Percentiles rank a stretch among this genome's conserved stretches.
Evolutionary conservation across 2,888 invertebrate species (phyloP).

Genomic region (Itoplectis maculator): DNA sequence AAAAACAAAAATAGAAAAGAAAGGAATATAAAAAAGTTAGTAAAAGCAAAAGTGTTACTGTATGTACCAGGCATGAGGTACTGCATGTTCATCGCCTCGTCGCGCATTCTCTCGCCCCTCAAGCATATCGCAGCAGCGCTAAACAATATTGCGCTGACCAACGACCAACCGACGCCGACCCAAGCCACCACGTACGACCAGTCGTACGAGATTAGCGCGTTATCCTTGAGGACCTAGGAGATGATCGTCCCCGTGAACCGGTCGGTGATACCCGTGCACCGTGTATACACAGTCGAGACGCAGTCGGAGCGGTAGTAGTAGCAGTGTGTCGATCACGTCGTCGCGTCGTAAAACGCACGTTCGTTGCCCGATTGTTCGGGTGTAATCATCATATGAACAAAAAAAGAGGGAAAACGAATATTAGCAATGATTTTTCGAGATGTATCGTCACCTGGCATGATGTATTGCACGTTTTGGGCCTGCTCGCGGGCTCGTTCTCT

Average conservation of each 20-base stretch:
- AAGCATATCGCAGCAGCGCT: slow-evolving; percentile 97
- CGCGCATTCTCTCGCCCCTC: slow-evolving; percentile 96
- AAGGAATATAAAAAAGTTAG: slow-evolving; percentile 70
- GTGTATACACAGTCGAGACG: background rate
- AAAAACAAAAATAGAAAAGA: slow-evolving; percentile 19
- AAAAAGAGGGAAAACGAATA: slow-evolving; percentile 73
- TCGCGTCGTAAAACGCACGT: too few relatives aligned
- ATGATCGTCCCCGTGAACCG: slow-evolving; percentile 41
- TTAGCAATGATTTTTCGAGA: slow-evolving; percentile 73
- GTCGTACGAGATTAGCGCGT: slow-evolving; percentile 94
- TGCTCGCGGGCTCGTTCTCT: slow-evolving; percentile 91
- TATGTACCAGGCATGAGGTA: slow-evolving; percentile 97
- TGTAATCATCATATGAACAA: slow-evolving; percentile 68
- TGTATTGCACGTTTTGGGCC: slow-evolving; percentile 93
- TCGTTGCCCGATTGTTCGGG: slow-evolving; percentile 26
- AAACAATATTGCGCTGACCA: slow-evolving; percentile 96
- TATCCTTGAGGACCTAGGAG: slow-evolving; percentile 92
- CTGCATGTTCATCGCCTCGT: slow-evolving; percentile 98
- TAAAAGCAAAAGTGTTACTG: slow-evolving; percentile 79
- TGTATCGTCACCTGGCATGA: slow-evolving; percentile 91
- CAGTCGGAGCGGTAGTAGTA: slow-evolving; percentile 18
- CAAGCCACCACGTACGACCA: slow-evolving; percentile 99
- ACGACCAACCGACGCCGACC: slow-evolving; percentile 97
- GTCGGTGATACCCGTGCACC: slow-evolving; percentile 32
- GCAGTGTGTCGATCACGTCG: slow-evolving; percentile 14